These are phyloP conservation scores for Sitobion miscanthi DNA, from an alignment of 1,140 invertebrate genomes.

Conservation along the genomic window DNA sequence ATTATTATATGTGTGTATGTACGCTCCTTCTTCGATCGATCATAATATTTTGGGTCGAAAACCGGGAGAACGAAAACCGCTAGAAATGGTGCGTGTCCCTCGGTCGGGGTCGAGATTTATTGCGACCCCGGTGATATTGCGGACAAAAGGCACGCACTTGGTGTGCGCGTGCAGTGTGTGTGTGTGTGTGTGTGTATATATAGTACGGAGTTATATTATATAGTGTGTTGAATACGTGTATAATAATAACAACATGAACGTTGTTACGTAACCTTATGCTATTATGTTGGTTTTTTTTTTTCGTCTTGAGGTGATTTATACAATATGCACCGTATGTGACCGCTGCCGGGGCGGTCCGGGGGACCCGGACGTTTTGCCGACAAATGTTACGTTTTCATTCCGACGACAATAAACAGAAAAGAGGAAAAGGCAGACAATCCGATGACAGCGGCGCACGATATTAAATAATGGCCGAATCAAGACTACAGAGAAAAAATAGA, in stretches of 20 bases:
- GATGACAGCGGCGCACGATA: constrained; percentile 1
- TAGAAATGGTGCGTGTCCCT: constrained; percentile 51
- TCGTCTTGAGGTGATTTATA: constrained; percentile 25
- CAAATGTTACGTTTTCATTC: constrained; percentile 22
- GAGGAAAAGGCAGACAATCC: neutral
- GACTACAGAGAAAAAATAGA: neutral
- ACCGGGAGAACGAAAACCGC: constrained; percentile 19
- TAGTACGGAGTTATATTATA: neutral
- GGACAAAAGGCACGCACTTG: constrained; percentile 37
- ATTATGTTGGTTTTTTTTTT: neutral
- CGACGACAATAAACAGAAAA: neutral
- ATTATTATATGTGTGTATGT: neutral
- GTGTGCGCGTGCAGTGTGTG: neutral
- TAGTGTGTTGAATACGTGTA: neutral
- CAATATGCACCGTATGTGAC: neutral
- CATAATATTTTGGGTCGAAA: constrained; percentile 37
- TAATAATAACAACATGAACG: neutral
- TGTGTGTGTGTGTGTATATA: neutral
- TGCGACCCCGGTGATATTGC: constrained; percentile 40
- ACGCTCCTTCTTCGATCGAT: neutral
- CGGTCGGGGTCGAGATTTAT: constrained; percentile 43
- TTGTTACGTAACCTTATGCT: constrained; percentile 5
- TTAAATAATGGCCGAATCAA: neutral
- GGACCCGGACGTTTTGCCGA: constrained; percentile 33
- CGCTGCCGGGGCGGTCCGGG: neutral